These are phyloP conservation scores for Acanthacorydalis orientalis DNA, from an alignment of 2,888 invertebrate species.

Conservation along the genomic window DNA sequence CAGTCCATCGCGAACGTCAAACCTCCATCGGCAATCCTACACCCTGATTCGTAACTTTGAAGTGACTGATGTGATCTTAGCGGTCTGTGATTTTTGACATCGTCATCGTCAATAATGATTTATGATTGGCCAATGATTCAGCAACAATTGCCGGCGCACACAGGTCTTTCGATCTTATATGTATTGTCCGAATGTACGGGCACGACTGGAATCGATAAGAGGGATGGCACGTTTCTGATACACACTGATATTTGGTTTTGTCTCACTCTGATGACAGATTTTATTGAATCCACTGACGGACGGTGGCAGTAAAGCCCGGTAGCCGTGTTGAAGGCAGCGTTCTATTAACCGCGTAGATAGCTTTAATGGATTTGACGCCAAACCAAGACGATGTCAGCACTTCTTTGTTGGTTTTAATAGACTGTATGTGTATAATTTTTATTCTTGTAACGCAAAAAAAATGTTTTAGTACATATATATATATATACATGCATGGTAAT, in stretches of 20 bases:
- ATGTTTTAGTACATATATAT: too few relatives aligned
- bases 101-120: constrained; percentile 6
- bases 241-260: too few relatives aligned
- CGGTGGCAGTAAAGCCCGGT: too few relatives aligned
- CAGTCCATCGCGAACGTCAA: too few relatives aligned
- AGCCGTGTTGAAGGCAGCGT: too few relatives aligned
- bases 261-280: too few relatives aligned
- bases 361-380: constrained; percentile 2
- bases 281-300: too few relatives aligned
- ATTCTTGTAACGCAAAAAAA: not conserved
- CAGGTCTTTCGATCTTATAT: not conserved
- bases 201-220: too few relatives aligned
- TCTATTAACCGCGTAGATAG: not conserved
- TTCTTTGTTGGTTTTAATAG: not conserved
- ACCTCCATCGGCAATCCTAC: too few relatives aligned
- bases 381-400: not conserved
- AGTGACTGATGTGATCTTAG: not conserved
- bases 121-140: constrained; percentile 3
- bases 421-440: not conserved
- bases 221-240: too few relatives aligned
- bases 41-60: not conserved
- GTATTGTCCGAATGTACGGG: too few relatives aligned
- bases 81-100: constrained; percentile 3
- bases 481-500: too few relatives aligned
- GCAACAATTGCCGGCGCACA: not conserved